Percentiles rank a stretch among this genome's conserved stretches.
phyloP scores from a whole-genome alignment of 2,797 vertebrate genomes.

The Epinephelus coioides region DNA sequence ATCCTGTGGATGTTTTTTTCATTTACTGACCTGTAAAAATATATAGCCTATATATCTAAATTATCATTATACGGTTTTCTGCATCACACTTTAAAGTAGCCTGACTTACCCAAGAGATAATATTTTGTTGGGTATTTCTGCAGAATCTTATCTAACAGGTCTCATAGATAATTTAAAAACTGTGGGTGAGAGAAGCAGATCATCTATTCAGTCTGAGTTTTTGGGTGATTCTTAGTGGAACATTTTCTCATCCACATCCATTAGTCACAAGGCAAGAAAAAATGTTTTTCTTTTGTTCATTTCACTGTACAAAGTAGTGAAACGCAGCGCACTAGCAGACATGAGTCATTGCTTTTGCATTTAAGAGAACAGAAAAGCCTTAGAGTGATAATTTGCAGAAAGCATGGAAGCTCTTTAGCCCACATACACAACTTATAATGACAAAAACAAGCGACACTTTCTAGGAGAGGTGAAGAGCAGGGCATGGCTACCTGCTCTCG shows the following conservation, averaged over 20 bases:
- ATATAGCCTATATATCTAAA: not conserved
- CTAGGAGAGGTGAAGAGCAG: slow-evolving; percentile 11
- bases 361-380: not conserved
- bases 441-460: slow-evolving; percentile 22
- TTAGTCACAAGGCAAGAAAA: slow-evolving; percentile 13
- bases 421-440: not conserved
- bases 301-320: slow-evolving; percentile 1
- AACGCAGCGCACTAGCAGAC: not conserved
- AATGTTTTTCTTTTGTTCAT: slow-evolving; percentile 13
- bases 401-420: not conserved
- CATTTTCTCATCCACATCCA: slow-evolving; percentile 3
- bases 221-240: slow-evolving; percentile 15
- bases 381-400: slow-evolving; percentile 20
- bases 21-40: not conserved
- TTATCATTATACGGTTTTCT: not conserved
- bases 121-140: slow-evolving; percentile 3
- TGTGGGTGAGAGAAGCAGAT: slow-evolving; percentile 9
- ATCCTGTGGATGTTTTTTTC: not conserved
- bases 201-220: slow-evolving; percentile 21
- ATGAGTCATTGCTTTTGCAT: slow-evolving; percentile 13
- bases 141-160: slow-evolving; percentile 13
- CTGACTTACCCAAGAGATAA: not conserved
- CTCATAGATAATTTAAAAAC: slow-evolving; percentile 31
- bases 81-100: not conserved
- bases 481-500: not conserved